Base-by-base conservation (phyloP, 2,888 invertebrate species). In the Aethes cnicana region DNA sequence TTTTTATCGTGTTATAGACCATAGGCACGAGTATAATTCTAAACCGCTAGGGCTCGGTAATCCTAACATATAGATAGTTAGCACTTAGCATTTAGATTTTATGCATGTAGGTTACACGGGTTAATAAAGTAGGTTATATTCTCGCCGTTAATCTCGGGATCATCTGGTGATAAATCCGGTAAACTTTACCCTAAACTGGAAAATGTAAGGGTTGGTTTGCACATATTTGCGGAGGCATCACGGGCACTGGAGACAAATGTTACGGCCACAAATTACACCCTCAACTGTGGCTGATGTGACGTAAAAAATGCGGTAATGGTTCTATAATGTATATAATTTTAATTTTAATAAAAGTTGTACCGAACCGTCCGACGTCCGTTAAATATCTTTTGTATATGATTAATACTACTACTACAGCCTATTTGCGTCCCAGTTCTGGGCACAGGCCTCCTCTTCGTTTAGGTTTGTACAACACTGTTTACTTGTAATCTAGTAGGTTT, bases 21-120 rank as follows among this genome's bases (percentile, higher is more conserved):
- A 18, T 12, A 12, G 20, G 6, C 35, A 25, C n/a, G n/a, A n/a
- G n/a, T 18, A 41, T 41, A 49, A 21, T 41, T n/a, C 26, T 17
- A 32, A 25, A 39, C 25, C 12, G 39, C 9, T 28, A 30, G 17
- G 11, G n/a, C 11, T 16, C 17, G 12, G 42, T 49, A 49, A 36
- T 35, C 36, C 35, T 35, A 28, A 43, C 42, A 17, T 41, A 33
- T 48, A 33, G 42, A 49, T 43, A 42, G 42, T 49, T 49, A 49
- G 28, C 49, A 49, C 36, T 49, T 43, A 49, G 28, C 49, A 49
- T 43, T 49, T 43, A 49, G 35, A 49, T 49, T 35, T 49, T 49
- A 42, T 49, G 35, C 49, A 49, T 42, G 49, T 49, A 49, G 42
- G 42, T 49, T 49, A 43, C 35, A 28, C n/a, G 30, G 39, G 42